Base-by-base conservation (phyloP, 1,140 invertebrate species). In the Bombus superbus region DNA sequence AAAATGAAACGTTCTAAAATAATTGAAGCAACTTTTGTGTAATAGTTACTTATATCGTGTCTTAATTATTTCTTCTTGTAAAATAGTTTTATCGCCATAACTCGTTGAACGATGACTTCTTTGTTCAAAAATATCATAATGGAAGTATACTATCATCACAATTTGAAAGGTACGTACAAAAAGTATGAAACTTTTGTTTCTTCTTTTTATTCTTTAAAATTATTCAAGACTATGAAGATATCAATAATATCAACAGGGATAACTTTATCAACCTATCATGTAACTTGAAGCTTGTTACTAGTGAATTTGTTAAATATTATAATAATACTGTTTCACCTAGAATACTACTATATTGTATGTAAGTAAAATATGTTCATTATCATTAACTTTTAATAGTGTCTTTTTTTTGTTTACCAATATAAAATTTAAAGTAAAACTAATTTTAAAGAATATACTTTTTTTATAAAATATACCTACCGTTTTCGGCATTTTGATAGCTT, bases 401-500 rank as follows among this genome's bases (percentile, higher is more conserved):
- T 22, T 25, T 42, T 8, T 32, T 53, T 53, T 22, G 28, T 44
- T 15, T 38, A 28, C 13, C 9, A 59, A 38, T 53, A 44, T n/a
- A 38, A 28, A 40, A 13, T 42, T 44, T 28, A 32, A 25, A 25
- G 11, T 25, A 35, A 53, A 74, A 15, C 3, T 68, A 64, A 59
- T 25, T 59, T 44, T 22, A 62, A 47, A 79, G 38, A n/a, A 47
- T 44, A 47, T 78, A 38, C 32, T 74, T 6, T 53, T 57, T 71
- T 35, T 35, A 66, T 35, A 32, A 66, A 47, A 32, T 32, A 53
- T 82, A 90, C 94, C 87, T 90, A 95, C 94, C 92, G 92, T 92
- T 81, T 94, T 95, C 89, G 94, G 94, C 94, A 95, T 95, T 86
- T 91, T 95, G 93, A 76, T 88, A 85, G 89, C 75, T 92, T 87